Conservation (phyloP, 2,113 vertebrate species). For the Rhynchopsitta pachyrhyncha region DNA sequence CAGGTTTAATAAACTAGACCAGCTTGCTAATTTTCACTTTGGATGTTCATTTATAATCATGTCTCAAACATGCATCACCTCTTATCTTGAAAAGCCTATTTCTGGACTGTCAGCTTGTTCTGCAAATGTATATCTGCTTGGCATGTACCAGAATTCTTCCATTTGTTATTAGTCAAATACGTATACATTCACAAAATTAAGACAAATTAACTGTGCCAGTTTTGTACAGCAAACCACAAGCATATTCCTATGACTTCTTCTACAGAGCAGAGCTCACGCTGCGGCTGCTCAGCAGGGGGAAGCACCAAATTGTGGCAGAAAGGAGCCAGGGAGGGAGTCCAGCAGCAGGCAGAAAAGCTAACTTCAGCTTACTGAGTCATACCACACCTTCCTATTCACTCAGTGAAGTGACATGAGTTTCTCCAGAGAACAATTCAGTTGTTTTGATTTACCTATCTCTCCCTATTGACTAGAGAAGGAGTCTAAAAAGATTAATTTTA, state of each 20-base stretch:
- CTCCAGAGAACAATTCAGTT: neutral
- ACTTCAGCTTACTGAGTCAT: neutral
- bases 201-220: neutral
- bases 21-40: neutral
- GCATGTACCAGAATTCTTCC: neutral
- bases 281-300: accelerated
- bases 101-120: neutral
- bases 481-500: neutral
- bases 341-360: neutral
- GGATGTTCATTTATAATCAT: neutral
- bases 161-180: neutral
- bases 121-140: neutral
- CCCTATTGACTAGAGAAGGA: neutral
- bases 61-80: neutral
- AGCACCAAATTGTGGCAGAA: neutral
- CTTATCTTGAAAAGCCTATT: neutral
- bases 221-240: neutral
- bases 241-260: neutral
- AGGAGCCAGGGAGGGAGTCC: neutral
- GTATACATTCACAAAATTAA: neutral
- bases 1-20: neutral
- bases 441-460: neutral
- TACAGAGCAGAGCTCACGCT: accelerated
- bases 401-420: neutral
- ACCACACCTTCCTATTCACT: neutral